These are phyloP conservation scores for Drosophila sp. DNA, from an alignment of 1,140 invertebrate species.

Conservation along the genomic window DNA sequence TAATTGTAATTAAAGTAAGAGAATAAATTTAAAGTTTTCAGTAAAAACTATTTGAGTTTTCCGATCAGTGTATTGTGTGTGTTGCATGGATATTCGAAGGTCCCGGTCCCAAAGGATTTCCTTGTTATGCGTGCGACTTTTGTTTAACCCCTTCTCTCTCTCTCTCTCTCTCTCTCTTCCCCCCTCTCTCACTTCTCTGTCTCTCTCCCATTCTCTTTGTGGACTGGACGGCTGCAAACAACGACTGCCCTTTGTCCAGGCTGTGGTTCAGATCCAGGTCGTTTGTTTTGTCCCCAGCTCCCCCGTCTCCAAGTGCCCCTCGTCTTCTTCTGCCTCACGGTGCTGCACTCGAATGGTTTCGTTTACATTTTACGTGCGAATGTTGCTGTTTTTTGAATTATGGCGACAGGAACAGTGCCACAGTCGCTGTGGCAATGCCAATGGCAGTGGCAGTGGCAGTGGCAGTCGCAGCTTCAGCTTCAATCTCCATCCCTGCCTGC, in stretches of 20 bases:
- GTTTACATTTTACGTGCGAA: conserved; percentile 83
- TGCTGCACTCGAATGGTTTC: conserved; percentile 78
- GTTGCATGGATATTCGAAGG: conserved; percentile 17
- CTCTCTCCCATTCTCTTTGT: background rate
- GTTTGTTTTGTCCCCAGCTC: conserved; percentile 65
- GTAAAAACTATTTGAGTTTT: no score
- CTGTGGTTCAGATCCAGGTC: conserved; percentile 69
- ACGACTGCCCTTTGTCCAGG: conserved; percentile 78
- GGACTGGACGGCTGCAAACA: conserved; percentile 24
- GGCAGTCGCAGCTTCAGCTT: conserved; percentile 41
- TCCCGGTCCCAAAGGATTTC: conserved; percentile 80
- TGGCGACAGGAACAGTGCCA: conserved; percentile 72
- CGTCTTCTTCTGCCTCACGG: background rate
- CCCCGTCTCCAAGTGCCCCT: background rate
- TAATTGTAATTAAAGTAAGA: no score
- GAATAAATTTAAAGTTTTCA: no score
- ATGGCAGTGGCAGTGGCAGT: conserved; percentile 43
- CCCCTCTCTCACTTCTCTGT: conserved; percentile 3
- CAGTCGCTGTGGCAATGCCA: conserved; percentile 48
- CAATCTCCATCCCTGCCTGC: conserved; percentile 50
- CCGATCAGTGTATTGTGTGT: conserved; percentile 43
- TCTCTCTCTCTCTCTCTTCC: background rate
- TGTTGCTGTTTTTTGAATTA: conserved; percentile 83
- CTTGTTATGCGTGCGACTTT: conserved; percentile 81
- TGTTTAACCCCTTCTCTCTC: conserved; percentile 67